Conservation (phyloP, 2,888 invertebrate species). For the Thereva nobilitata region DNA sequence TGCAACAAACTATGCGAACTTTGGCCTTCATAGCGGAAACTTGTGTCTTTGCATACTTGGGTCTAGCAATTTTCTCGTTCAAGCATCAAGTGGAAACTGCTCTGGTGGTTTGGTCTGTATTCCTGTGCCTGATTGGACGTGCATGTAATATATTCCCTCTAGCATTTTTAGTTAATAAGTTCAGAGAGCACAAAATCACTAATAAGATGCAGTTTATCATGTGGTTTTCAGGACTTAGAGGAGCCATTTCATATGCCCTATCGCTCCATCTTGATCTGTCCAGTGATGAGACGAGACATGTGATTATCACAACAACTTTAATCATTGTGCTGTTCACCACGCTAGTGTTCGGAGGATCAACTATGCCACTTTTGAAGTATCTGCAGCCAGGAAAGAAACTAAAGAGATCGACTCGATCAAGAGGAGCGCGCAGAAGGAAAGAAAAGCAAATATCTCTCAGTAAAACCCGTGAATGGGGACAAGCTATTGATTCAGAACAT, state of each 20-base stretch:
- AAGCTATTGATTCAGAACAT: constrained; percentile 91
- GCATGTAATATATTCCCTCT: constrained; percentile 97
- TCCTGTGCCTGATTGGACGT: constrained; percentile 87
- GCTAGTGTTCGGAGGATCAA: constrained; percentile 92
- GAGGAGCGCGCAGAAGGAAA: constrained; percentile 62
- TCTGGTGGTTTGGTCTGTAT: constrained; percentile 91
- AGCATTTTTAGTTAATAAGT: constrained; percentile 90
- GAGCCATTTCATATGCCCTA: constrained; percentile 97
- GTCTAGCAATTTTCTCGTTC: constrained; percentile 75
- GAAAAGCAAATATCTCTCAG: constrained; percentile 88
- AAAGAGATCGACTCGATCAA: constrained; percentile 45
- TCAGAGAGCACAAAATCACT: constrained; percentile 96
- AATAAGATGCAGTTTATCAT: constrained; percentile 99
- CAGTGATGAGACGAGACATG: constrained; percentile 86
- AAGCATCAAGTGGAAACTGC: constrained; percentile 90
- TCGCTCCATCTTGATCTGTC: constrained; percentile 93
- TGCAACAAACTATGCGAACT: constrained; percentile 98
- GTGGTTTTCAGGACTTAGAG: constrained; percentile 97
- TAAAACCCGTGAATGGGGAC: constrained; percentile 98
- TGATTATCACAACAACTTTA: constrained; percentile 97
- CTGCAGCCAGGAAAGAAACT: constrained; percentile 64
- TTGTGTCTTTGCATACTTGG: constrained; percentile 97
- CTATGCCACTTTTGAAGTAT: constrained; percentile 95
- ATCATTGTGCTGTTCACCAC: constrained; percentile 97
- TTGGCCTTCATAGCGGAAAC: constrained; percentile 98